phyloP scores from a whole-genome alignment of 2,797 vertebrate genomes.

The Tokudaia muenninki region DNA sequence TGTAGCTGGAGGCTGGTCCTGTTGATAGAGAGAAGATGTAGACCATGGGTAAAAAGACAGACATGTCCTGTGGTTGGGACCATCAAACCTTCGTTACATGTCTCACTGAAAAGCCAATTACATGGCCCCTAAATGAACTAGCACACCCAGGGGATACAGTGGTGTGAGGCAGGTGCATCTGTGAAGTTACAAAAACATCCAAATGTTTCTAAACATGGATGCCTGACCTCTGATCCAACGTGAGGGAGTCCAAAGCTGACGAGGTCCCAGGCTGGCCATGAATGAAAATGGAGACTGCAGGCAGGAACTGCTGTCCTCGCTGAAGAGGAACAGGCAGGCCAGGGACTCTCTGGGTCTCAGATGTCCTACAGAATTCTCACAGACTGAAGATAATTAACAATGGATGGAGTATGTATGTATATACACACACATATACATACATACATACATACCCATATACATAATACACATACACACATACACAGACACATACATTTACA shows the following conservation, averaged over 20 bases:
- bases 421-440: not conserved
- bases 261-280: not conserved
- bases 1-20: not conserved
- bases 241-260: not conserved
- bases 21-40: not conserved
- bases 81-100: not conserved
- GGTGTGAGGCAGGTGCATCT: not conserved
- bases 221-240: not conserved
- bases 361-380: not conserved
- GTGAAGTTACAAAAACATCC: not conserved
- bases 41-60: rapidly evolving
- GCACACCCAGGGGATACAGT: not conserved
- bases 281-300: rapidly evolving
- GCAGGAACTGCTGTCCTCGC: not conserved
- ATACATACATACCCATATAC: no score
- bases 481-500: not conserved
- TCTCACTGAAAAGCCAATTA: slow-evolving; percentile 29
- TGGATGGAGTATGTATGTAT: not conserved
- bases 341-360: rapidly evolving
- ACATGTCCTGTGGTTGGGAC: not conserved
- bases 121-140: not conserved
- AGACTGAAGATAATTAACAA: not conserved
- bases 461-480: not conserved
- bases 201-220: not conserved
- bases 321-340: rapidly evolving